Evolutionary conservation across 2,888 invertebrate genomes (phyloP).

Genomic region (Conomelus anceps): DNA sequence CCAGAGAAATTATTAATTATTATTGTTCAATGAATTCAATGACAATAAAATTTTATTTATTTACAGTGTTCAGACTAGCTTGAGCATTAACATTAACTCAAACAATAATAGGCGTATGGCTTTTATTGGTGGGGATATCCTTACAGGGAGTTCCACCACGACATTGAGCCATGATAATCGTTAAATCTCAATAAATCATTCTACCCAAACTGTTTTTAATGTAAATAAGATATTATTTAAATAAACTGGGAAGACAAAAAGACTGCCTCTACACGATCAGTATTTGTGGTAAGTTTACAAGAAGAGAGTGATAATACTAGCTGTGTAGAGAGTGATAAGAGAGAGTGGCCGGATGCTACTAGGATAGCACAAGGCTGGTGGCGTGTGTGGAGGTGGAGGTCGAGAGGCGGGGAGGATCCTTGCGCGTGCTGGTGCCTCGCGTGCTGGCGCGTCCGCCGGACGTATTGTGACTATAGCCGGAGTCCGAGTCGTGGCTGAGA

Average conservation of each 20-base stretch:
- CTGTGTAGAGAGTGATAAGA: constrained; percentile 14
- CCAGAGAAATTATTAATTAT: no score
- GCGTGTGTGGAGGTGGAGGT: constrained; percentile 17
- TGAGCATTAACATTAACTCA: no score
- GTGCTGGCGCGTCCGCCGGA: constrained; percentile 50
- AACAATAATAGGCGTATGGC: no score
- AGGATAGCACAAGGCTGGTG: constrained; percentile 26
- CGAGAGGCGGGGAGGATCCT: constrained; percentile 14
- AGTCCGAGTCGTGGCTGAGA: constrained; percentile 68
- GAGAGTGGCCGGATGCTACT: constrained; percentile 16
- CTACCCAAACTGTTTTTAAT: no score
- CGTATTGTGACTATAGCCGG: constrained; percentile 77
- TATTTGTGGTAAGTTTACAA: constrained; percentile 5
- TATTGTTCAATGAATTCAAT: no score
- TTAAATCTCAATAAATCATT: no score
- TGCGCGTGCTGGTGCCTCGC: constrained; percentile 26
- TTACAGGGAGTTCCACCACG: no score
- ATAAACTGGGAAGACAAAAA: background rate
- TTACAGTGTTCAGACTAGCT: no score
- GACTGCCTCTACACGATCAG: background rate
- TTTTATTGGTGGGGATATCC: no score
- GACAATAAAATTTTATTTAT: no score
- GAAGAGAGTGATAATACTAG: constrained; percentile 2
- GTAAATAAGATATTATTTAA: no score
- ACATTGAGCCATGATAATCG: no score